Conservation (phyloP, 2,797 vertebrate genomes). For the Myotis findleyi region DNA sequence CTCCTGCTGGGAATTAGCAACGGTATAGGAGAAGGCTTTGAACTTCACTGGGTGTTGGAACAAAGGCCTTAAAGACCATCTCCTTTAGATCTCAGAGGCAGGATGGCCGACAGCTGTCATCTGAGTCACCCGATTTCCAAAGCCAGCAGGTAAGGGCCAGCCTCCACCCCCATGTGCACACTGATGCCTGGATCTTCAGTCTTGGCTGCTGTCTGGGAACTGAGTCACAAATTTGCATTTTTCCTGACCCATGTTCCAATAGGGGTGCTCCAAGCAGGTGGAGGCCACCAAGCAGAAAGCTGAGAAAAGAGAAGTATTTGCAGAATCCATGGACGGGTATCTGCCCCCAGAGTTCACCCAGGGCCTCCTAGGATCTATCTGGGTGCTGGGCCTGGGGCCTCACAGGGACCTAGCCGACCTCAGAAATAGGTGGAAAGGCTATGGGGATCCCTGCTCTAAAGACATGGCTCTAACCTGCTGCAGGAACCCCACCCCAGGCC, state of each 20-base stretch:
- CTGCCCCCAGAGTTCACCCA: not conserved
- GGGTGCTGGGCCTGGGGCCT: not conserved
- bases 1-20: not conserved
- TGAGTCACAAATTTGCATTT: not conserved
- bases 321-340: rapidly evolving
- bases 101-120: not conserved
- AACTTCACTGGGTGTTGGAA: not conserved
- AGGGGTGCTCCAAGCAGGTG: not conserved
- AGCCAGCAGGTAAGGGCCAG: not conserved
- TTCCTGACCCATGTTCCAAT: not conserved
- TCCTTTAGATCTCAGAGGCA: not conserved
- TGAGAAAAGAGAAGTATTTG: not conserved
- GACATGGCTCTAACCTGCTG: not conserved
- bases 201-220: not conserved
- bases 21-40: not conserved
- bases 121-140: not conserved
- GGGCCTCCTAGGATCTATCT: rapidly evolving
- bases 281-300: not conserved
- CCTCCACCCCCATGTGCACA: not conserved
- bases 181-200: not conserved
- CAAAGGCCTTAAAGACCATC: not conserved
- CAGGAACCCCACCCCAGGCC: rapidly evolving
- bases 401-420: not conserved
- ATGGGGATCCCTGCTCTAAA: too few species aligned
- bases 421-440: not conserved